Evolutionary conservation across 2,888 invertebrate species (phyloP).

Genomic region (Teinopalpus imperialis): DNA sequence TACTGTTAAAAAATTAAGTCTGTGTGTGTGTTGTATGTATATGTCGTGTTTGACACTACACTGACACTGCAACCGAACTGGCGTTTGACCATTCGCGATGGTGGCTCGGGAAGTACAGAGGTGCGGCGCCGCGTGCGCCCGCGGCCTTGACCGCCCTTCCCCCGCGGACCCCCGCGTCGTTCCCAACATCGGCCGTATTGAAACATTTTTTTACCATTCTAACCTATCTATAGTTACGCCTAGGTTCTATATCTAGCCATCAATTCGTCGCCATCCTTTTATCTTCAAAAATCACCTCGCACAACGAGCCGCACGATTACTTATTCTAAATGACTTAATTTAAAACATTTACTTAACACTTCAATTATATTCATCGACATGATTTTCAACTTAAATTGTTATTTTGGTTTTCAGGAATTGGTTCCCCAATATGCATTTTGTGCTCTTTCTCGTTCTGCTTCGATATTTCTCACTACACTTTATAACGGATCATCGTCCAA

Average conservation of each 20-base stretch:
- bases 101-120: constrained; percentile 39
- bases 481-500: constrained; percentile 41
- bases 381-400: constrained; percentile 59
- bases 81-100: constrained; percentile 28
- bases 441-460: constrained; percentile 41
- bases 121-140: constrained; percentile 51
- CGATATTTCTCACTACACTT: constrained; percentile 43
- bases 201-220: constrained; percentile 77
- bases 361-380: constrained; percentile 69
- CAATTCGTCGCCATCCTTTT: constrained; percentile 59
- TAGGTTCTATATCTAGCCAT: constrained; percentile 68
- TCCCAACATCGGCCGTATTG: too few relatives aligned
- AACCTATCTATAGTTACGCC: constrained; percentile 78
- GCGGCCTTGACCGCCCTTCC: constrained; percentile 65
- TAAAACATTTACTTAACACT: constrained; percentile 76
- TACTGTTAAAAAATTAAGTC: too few relatives aligned
- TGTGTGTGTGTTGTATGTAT: too few relatives aligned
- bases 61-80: constrained; percentile 30
- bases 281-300: constrained; percentile 59
- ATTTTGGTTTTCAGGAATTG: constrained; percentile 67
- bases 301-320: constrained; percentile 67
- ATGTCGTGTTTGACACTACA: too few relatives aligned
- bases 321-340: constrained; percentile 74
- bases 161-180: constrained; percentile 15
- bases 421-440: constrained; percentile 67